Percentiles rank a stretch among this genome's conserved stretches.
These are phyloP conservation scores for Zalophus californianus DNA, from an alignment of 2,797 vertebrate genomes.

Conservation along the genomic window DNA sequence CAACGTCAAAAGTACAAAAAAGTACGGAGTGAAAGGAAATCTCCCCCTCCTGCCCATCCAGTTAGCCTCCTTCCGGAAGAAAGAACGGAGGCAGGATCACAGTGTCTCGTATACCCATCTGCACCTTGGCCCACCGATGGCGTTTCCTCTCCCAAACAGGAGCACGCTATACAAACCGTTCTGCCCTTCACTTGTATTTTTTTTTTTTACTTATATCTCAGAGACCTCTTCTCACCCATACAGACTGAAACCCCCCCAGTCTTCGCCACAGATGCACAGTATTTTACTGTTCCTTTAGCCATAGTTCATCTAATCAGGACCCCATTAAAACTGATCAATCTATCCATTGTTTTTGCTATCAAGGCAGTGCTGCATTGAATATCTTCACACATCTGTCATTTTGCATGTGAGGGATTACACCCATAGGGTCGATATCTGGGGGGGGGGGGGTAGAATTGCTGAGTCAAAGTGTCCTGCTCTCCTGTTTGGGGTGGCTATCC, in stretches of 20 bases:
- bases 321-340: background rate
- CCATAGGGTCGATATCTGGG: background rate
- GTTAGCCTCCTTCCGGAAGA: background rate
- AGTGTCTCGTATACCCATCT: rapidly evolving
- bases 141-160: background rate
- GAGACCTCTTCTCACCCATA: too few species aligned
- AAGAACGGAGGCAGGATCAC: background rate
- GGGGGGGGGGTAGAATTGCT: background rate
- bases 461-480: too few species aligned
- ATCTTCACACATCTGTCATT: rapidly evolving
- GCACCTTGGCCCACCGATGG: rapidly evolving
- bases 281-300: background rate
- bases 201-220: background rate
- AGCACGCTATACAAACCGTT: background rate
- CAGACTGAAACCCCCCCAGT: rapidly evolving
- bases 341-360: background rate
- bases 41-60: background rate
- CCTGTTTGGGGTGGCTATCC: too few species aligned
- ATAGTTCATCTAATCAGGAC: background rate
- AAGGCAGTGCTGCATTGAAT: background rate
- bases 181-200: background rate
- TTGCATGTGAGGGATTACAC: too few species aligned
- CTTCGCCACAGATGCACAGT: background rate
- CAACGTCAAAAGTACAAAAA: background rate
- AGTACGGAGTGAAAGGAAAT: background rate